A percentile compares a stretch with the other conserved stretches of the same genome.
Conservation (phyloP, 2,888 invertebrate species). For the Spisula solida region DNA sequence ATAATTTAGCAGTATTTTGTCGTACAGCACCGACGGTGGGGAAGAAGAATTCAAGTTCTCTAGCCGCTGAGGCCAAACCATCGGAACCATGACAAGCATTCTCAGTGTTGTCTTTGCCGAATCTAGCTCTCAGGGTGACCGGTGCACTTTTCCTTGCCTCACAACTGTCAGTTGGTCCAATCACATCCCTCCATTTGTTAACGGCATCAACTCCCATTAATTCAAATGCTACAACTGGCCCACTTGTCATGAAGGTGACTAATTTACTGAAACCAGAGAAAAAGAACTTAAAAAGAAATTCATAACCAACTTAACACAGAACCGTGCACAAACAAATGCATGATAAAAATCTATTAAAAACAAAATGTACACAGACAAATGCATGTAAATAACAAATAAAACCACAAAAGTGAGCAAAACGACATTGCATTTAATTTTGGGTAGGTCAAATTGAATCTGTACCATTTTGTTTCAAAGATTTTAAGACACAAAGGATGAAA, state of each 20-base stretch:
- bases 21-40: constrained; percentile 84
- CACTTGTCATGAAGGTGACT: constrained; percentile 91
- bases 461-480: too few relatives aligned
- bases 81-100: constrained; percentile 90
- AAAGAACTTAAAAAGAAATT: neutral
- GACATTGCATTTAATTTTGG: too few relatives aligned
- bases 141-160: constrained; percentile 82
- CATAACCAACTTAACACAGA: too few relatives aligned
- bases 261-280: constrained; percentile 88
- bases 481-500: too few relatives aligned
- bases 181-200: constrained; percentile 89
- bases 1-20: constrained; percentile 85
- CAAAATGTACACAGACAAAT: too few relatives aligned
- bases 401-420: too few relatives aligned
- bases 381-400: too few relatives aligned
- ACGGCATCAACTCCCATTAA: constrained; percentile 92
- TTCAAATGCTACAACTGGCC: constrained; percentile 92
- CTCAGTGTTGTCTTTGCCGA: constrained; percentile 84
- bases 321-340: too few relatives aligned
- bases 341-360: too few relatives aligned
- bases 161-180: constrained; percentile 89
- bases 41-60: constrained; percentile 88
- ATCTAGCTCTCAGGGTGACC: constrained; percentile 83
- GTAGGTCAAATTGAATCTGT: too few relatives aligned
- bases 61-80: constrained; percentile 89